phyloP scores from a whole-genome alignment of 1,140 invertebrate genomes.

The Ceratitis capitata region DNA sequence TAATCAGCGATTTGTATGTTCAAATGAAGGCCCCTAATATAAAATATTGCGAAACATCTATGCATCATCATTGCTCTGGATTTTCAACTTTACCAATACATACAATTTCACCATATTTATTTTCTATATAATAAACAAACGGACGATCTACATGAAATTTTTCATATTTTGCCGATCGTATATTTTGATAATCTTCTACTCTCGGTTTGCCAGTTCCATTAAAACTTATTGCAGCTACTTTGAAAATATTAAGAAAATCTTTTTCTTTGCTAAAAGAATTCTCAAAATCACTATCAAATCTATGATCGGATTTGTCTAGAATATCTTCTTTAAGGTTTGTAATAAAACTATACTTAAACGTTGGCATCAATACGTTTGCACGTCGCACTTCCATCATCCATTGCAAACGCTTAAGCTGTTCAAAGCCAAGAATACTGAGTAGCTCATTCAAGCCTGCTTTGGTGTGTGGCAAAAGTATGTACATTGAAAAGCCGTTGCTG shows the following conservation, averaged over 20 bases:
- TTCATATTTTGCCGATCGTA: neutral
- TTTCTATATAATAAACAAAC: neutral
- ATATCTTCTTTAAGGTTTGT: constrained; percentile 65
- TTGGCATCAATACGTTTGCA: constrained; percentile 74
- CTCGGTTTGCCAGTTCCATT: neutral
- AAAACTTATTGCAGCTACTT: neutral
- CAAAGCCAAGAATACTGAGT: constrained; percentile 68
- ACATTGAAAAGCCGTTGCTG: constrained; percentile 76
- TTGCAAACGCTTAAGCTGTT: constrained; percentile 66
- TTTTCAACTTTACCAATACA: neutral
- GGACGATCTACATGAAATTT: constrained; percentile 11
- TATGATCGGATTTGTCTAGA: neutral
- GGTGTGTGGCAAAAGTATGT: constrained; percentile 73
- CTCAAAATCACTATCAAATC: neutral
- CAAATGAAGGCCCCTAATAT: no score
- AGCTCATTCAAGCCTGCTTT: constrained; percentile 69
- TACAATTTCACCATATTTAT: neutral
- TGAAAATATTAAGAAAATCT: neutral
- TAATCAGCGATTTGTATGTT: no score
- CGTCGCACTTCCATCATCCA: constrained; percentile 67
- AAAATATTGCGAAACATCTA: no score
- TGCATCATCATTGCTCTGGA: neutral
- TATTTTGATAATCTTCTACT: constrained; percentile 55
- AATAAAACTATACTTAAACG: constrained; percentile 76
- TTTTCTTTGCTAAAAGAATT: neutral